Conservation (phyloP, 2,797 vertebrate genomes). For the Antennarius maculatus region DNA sequence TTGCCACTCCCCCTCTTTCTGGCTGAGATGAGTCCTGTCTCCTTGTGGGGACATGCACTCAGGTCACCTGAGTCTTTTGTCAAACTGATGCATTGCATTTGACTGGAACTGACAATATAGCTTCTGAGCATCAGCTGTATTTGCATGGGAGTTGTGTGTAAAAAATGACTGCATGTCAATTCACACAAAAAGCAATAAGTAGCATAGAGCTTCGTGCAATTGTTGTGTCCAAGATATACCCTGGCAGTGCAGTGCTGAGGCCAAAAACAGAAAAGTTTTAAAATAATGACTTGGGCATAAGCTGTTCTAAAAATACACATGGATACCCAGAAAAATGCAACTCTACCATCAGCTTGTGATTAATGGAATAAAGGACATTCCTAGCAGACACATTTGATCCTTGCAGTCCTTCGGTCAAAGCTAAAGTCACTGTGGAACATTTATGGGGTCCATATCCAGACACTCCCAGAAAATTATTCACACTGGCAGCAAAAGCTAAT, state of each 20-base stretch:
- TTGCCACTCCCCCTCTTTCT: slow-evolving; percentile 71
- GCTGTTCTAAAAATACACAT: slow-evolving; percentile 18
- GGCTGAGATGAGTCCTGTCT: slow-evolving; percentile 61
- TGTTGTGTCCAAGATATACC: slow-evolving; percentile 1
- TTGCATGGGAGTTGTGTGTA: slow-evolving; percentile 38
- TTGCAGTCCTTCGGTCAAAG: slow-evolving; percentile 44
- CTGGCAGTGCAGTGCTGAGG: background rate
- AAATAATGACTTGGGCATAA: slow-evolving; percentile 5
- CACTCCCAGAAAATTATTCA: slow-evolving; percentile 56
- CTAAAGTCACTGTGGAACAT: slow-evolving; percentile 32
- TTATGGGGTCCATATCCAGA: slow-evolving; percentile 54
- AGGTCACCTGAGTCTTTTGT: slow-evolving; percentile 73
- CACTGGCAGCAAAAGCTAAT: slow-evolving; percentile 62
- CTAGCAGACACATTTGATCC: slow-evolving; percentile 47
- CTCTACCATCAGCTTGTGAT: slow-evolving; percentile 41
- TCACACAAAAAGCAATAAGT: slow-evolving; percentile 15
- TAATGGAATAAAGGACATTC: slow-evolving; percentile 28
- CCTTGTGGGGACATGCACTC: slow-evolving; percentile 64
- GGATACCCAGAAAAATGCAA: slow-evolving; percentile 19
- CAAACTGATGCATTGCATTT: slow-evolving; percentile 48
- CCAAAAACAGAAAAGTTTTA: background rate
- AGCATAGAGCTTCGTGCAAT: background rate
- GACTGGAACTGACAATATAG: slow-evolving; percentile 42
- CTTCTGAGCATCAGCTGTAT: slow-evolving; percentile 53
- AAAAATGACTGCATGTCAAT: slow-evolving; percentile 10